Evolutionary conservation across 2,888 invertebrate species (phyloP), one percentile per base, ranked within the genome.

Genomic region (Leptinotarsa juncta): DNA sequence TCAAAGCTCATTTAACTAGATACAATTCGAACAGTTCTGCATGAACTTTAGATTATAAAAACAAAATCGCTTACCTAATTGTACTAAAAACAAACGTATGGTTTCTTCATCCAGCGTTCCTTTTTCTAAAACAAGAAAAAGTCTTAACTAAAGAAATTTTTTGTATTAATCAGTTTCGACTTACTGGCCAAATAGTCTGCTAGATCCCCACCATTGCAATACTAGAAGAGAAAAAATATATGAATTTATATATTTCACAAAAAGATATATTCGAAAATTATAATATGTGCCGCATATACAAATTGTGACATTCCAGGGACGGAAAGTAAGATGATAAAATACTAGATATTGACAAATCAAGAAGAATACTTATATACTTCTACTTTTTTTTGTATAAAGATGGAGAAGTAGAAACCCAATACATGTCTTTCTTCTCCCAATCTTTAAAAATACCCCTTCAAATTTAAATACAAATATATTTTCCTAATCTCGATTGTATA

Each of bases 191-290:
- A 91, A 90, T 99, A 99, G 90, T 99, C 99, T 23, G 98, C 98
- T 88, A 99, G 90, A 89, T 99, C 99, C 26, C 99, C 99, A 67
- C 98, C 98, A 91, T 99, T 99, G 90, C 99, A 99, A 89, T 97
- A 99, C 95, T 97, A 89, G 78, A 91, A 90, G 78, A 85, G 88
- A 85, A 83, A 76, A 81, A 80, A 67, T 23, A 23, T 53, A 65
- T 60, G 66, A 70, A 70, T 65, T 18, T 18, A 16, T 49, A 14
- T 51, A 4, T 15, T 51, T 51, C 7, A 51, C 48, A 42, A 65
- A 32, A 32, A 51, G 12, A 32, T 12, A 69, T 57, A 15, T 15
- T n/a, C 42, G 7, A 14, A 65, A 10, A 65, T 65, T 23, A 60
- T 20, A n/a, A 60, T 60, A 60, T 18, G 26, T 18, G 26, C 4